A percentile compares a stretch with the other conserved stretches of the same genome.
Evolutionary conservation across 2,113 vertebrate species (phyloP).

Genomic region (Nettapus auritus): DNA sequence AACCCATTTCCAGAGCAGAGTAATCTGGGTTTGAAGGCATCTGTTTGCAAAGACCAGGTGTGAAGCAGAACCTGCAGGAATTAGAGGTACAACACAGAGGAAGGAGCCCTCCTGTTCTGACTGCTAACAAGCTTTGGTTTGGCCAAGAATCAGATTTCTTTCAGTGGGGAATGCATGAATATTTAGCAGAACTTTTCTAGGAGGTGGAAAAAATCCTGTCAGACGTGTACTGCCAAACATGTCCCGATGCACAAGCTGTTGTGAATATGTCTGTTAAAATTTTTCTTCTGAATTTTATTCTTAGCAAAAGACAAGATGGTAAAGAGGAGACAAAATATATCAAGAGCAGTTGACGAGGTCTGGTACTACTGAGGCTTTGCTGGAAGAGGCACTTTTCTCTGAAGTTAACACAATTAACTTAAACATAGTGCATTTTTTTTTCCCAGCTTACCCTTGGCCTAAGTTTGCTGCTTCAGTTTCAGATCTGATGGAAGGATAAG

Average conservation of each 20-base stretch:
- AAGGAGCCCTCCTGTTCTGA: conserved; percentile 17
- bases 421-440: neutral
- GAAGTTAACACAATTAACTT: neutral
- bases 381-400: neutral
- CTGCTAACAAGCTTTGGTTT: neutral
- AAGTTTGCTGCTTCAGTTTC: neutral
- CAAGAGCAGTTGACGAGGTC: neutral
- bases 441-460: neutral
- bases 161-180: conserved; percentile 55
- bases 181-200: conserved; percentile 54
- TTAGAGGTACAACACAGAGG: neutral
- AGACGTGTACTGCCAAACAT: conserved; percentile 22
- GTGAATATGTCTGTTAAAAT: neutral
- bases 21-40: neutral
- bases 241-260: conserved; percentile 3
- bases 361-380: neutral
- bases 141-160: conserved; percentile 37
- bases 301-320: neutral
- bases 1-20: neutral
- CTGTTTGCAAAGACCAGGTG: conserved; percentile 1
- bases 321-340: neutral
- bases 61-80: neutral
- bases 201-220: conserved; percentile 23
- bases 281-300: neutral
- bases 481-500: neutral